Base-by-base conservation (phyloP, 2,797 vertebrate species). In the Rhodeus uyekii region DNA sequence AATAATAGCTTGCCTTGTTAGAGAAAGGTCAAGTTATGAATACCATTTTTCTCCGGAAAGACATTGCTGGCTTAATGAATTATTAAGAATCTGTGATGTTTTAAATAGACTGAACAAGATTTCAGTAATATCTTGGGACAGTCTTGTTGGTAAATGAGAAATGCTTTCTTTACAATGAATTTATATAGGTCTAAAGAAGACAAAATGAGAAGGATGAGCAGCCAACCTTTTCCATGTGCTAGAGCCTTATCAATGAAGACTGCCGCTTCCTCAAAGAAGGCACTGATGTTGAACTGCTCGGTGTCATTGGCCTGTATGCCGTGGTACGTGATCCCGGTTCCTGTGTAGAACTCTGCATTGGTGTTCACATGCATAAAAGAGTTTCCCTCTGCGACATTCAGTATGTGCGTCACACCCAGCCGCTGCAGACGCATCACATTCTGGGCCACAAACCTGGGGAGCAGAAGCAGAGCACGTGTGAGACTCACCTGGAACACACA, bases 341-440 rank as follows among this genome's bases (percentile, higher is more conserved):
- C 97, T 72, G 95, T 89, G 83, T 99, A 99, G 93, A 98, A 99
- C 76, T 95, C 97, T 19, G 93, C 93, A 6, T 91, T 96, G 84
- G 98, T 99, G 93, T 99, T 99, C 89, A 99, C 98, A 0, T 99
- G 98, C 98, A 99, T 99, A 91, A 99, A 99, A 76, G 98, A 99
- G 88, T 95, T 97, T 72, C 98, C 98, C 88, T 99, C 98, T 0
- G 98, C 98, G 12, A 96, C 95, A 22, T 99, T 99, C 82, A 99
- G 94, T 88, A 99, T 92, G 1, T 99, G 98, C 8, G 97, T 99
- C 91, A 99, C 97, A 9, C 97, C 97, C 19, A 98, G 92, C 24
- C 92, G 96, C 93, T 98, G 96, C 89, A 99, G 92, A 79, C 93
- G 96, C 92, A 93, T 93, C 13, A 96, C 92, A 90, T 98, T 96